Evolutionary conservation across 2,888 invertebrate species (phyloP), one percentile per base, ranked within the genome.

Genomic region (Ichneumon xanthorius): DNA sequence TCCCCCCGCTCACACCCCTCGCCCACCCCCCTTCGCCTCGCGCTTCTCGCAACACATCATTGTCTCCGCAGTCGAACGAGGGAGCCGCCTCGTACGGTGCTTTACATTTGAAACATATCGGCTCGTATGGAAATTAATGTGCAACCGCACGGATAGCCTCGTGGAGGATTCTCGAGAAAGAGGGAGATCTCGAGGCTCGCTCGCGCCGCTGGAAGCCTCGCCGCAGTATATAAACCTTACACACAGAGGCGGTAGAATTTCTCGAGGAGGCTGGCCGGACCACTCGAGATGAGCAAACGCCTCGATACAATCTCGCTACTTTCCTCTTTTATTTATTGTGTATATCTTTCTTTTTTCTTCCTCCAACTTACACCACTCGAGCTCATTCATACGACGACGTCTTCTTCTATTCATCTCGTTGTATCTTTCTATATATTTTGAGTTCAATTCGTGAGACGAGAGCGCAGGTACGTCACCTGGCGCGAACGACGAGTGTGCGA

Each of bases 71-170:
- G 67, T 73, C 50, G 50, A 9, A 26, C 2, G 65, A 55, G 65
- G 53, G 55, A 30, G 68, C 37, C 22, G 53, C 61, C 77, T 40
- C 33, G 16, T 33, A 16, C 30, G 71, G 76, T 84, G 85, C 88
- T 92, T 91, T 90, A 90, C 90, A 92, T 92, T 92, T 92, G 89
- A 92, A 92, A 91, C 91, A 90, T 92, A 91, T 92, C 89, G 89
- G 89, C 89, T 89, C 89, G 89, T 91, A 91, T 91, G 92, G 91
- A 92, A 92, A 92, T 92, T 90, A 90, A 91, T 89, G 89, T 91
- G 90, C 72, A 82, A 81, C 85, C 70, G 83, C 80, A 67, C 55
- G 58, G 22, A 50, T 80, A 78, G 73, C 73, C 67, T 26, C 63
- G 19, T 70, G 75, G 45, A 48, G 70, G 19, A 65, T 81, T 55